Evolutionary conservation across 2,113 vertebrate genomes (phyloP), one percentile per base, ranked within the genome.

Genomic region (Neopipo cinnamomea): DNA sequence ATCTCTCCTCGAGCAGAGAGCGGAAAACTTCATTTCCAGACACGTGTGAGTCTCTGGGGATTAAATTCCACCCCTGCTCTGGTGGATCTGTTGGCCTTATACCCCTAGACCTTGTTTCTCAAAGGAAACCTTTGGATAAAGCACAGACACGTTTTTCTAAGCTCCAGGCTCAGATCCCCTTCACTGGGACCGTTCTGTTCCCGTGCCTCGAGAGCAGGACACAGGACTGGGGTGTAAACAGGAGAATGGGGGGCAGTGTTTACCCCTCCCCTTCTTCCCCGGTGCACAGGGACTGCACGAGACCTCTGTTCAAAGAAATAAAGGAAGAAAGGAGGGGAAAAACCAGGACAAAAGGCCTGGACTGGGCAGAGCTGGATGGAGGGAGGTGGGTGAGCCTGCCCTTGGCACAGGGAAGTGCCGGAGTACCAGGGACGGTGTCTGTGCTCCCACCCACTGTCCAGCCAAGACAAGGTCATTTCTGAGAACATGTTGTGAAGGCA

Each of bases 141-240:
- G 94, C 94, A 90, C 75, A 91, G 94, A 87, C 14, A 72, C 33
- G 7, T 85, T 92, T 44, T 80, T 65, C 93, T 79, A 68, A 92
- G 77, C 92, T 91, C 89, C 89, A 61, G 80, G 89, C 92, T 95
- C 83, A 63, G 89, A 59, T 62, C 55, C 47, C 71, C 49, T 56
- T 31, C 91, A 21, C 47, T 0, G 8, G 84, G 56, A 37, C 25
- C 0, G 7, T 6, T 21, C 14, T 0, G 0, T 14, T 49, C 83
- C 89, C 3, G 2, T 1, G 2, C 73, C 50, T 66, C 76, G 14
- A 41, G 25, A 22, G 28, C 4, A 12, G 65, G 68, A 46, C 5
- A 7, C 0, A 0, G 35, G 37, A 19, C 0, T 23, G 52, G 12
- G 8, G 44, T 92, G 22, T 14, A 55, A 76, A 74, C 17, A 18